Conservation (phyloP, 2,113 vertebrate species). For the Microcebus murinus region DNA sequence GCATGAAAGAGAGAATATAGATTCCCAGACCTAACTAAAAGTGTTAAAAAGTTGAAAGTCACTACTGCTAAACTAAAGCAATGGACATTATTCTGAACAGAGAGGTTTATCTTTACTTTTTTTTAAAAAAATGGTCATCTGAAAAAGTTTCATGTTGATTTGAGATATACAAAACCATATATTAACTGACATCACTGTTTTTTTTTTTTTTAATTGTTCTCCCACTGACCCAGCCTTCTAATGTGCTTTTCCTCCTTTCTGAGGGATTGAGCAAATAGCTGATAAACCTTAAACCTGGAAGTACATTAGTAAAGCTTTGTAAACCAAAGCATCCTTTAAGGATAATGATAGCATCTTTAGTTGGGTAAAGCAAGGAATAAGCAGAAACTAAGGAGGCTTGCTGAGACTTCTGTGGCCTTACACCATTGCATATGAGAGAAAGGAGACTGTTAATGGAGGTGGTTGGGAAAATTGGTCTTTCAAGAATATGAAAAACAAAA, state of each 20-base stretch:
- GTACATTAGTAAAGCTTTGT: background rate
- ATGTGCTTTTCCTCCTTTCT: background rate
- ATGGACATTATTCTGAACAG: background rate
- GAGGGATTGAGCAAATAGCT: background rate
- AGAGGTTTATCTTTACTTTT: background rate
- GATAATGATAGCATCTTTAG: background rate
- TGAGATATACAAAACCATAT: constrained; percentile 22
- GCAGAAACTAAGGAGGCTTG: background rate
- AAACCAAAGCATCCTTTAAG: constrained; percentile 44
- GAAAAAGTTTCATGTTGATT: background rate
- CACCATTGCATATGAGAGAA: background rate
- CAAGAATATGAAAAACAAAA: background rate
- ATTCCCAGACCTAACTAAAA: background rate
- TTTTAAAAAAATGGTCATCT: constrained; percentile 38
- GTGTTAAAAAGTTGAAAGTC: background rate
- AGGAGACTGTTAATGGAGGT: background rate
- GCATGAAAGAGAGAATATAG: background rate
- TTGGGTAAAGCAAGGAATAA: background rate
- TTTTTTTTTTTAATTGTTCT: background rate
- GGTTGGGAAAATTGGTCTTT: background rate
- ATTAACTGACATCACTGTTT: background rate
- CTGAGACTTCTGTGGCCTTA: background rate
- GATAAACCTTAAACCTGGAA: background rate
- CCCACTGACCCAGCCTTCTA: background rate
- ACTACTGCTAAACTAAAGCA: constrained; percentile 22